Evolutionary conservation across 1,140 invertebrate species (phyloP).

Genomic region (Drosophila pachea): DNA sequence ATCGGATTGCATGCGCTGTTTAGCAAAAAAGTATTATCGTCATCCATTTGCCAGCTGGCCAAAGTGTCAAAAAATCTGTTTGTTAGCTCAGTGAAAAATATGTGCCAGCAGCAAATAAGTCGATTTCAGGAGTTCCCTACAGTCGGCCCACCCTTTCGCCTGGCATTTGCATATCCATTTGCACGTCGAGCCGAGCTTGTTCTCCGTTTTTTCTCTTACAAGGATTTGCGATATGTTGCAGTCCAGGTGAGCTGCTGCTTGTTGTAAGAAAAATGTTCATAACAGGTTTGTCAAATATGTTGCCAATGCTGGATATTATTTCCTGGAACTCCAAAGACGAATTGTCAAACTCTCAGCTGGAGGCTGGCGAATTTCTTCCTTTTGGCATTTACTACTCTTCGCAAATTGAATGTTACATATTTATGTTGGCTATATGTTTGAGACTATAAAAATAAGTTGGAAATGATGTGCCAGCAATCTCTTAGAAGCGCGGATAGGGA

Average conservation of each 20-base stretch:
- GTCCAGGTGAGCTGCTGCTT: constrained; percentile 21
- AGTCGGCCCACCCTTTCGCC: constrained; percentile 13
- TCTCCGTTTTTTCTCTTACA: constrained; percentile 32
- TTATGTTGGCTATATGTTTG: not conserved
- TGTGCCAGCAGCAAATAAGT: constrained; percentile 35
- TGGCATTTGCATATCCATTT: constrained; percentile 16
- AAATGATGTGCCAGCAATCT: no score
- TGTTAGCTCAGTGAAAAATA: constrained; percentile 1
- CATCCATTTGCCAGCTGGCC: constrained; percentile 41
- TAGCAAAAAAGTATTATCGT: constrained; percentile 19
- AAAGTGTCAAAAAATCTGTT: constrained; percentile 41
- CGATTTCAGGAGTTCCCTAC: constrained; percentile 41
- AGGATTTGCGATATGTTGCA: constrained; percentile 24
- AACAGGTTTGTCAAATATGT: constrained; percentile 32
- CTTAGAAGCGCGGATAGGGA: constrained; percentile 53
- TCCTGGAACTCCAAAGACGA: not conserved
- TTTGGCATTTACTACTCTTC: not conserved
- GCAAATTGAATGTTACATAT: not conserved
- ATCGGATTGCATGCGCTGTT: constrained; percentile 24
- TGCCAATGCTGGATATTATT: constrained; percentile 9
- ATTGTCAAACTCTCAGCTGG: constrained; percentile 5
- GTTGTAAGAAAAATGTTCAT: constrained; percentile 29
- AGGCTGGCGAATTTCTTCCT: not conserved
- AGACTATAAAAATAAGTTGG: not conserved
- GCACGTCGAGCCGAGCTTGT: not conserved